phyloP scores from a whole-genome alignment of 64 coral and sea anemone species.

The Hydrozoanthus tunicans region DNA sequence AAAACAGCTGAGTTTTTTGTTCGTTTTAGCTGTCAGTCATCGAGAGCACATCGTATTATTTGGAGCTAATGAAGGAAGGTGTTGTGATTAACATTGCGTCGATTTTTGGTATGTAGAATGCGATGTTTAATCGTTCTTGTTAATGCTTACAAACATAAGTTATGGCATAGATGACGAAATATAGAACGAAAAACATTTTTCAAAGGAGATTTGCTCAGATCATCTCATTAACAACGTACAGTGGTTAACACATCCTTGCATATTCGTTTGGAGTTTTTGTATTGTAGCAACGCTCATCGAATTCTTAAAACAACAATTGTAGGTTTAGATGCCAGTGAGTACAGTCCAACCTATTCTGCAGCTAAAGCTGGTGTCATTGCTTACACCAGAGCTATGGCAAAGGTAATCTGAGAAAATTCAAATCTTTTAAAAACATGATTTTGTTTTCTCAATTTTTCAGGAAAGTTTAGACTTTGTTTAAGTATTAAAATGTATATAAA shows the following conservation, averaged over 20 bases:
- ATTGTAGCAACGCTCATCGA: neutral
- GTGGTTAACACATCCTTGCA: neutral
- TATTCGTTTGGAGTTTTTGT: no score
- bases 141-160: neutral
- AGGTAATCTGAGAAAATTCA: neutral
- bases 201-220: no score
- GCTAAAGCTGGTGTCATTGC: conserved; percentile 6
- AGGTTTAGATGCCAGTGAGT: neutral
- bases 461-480: no score
- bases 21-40: conserved; percentile 5
- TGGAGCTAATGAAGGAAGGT: neutral
- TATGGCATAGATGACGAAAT: no score
- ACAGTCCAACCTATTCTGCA: neutral
- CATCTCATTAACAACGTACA: neutral
- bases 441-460: no score
- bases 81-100: conserved; percentile 7
- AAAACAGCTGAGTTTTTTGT: neutral
- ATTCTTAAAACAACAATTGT: neutral
- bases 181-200: no score
- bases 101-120: neutral
- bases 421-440: no score
- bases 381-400: conserved; percentile 4
- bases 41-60: conserved; percentile 20
- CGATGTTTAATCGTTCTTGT: neutral
- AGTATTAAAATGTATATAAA: no score